Percentiles rank a stretch among this genome's conserved stretches.
These are phyloP conservation scores for Megalops atlanticus DNA, from an alignment of 2,113 vertebrate species.

Conservation along the genomic window DNA sequence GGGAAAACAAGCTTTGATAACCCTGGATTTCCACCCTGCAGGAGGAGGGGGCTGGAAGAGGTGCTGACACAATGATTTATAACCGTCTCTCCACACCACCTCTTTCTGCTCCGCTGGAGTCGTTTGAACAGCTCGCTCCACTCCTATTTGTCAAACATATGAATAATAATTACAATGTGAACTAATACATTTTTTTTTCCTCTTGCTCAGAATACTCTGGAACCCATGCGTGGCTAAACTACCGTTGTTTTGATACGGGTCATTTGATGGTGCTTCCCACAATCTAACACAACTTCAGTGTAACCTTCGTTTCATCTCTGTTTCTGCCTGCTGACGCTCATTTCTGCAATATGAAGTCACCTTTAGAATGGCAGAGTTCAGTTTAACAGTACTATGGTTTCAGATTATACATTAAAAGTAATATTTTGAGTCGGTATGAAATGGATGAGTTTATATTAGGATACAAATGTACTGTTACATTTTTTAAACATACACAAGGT, in stretches of 20 bases:
- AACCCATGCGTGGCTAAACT: conserved; percentile 63
- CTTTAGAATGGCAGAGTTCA: neutral
- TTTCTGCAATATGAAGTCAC: neutral
- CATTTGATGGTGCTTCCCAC: conserved; percentile 53
- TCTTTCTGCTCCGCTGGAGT: conserved; percentile 36
- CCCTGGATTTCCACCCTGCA: conserved; percentile 35
- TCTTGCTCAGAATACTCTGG: conserved; percentile 45
- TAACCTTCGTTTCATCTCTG: neutral
- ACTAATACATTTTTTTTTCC: conserved; percentile 59
- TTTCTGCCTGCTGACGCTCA: neutral
- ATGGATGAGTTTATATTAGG: neutral
- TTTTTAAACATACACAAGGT: neutral
- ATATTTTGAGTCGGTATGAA: neutral
- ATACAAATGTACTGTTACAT: neutral
- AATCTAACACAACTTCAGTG: neutral
- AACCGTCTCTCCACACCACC: conserved; percentile 21
- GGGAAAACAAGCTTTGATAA: conserved; percentile 49
- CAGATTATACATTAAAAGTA: neutral
- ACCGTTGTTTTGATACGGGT: conserved; percentile 61
- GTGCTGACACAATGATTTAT: conserved; percentile 55
- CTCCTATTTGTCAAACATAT: conserved; percentile 56
- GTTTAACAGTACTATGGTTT: neutral
- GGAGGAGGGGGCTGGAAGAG: conserved; percentile 35
- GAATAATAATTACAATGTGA: conserved; percentile 64
- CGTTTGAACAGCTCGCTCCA: conserved; percentile 43